Evolutionary conservation across 2,797 vertebrate species (phyloP).

Genomic region (Cuculus canorus): DNA sequence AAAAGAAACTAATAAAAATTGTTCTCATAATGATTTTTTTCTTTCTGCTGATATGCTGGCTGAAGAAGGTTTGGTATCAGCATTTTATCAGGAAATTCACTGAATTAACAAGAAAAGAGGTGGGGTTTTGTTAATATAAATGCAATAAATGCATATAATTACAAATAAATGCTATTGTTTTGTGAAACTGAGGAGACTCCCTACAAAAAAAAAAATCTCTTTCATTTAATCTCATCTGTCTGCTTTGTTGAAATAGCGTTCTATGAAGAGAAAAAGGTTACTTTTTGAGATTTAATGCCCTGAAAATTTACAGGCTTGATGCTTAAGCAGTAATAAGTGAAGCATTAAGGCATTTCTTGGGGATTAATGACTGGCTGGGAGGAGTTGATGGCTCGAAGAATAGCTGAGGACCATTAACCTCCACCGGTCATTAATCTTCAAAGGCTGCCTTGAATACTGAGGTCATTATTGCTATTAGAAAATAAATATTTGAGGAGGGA

Average conservation of each 20-base stretch:
- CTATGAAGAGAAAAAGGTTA: constrained; percentile 46
- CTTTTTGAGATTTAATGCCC: constrained; percentile 54
- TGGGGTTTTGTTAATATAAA: background rate
- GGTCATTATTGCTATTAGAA: constrained; percentile 57
- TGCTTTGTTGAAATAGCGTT: constrained; percentile 16
- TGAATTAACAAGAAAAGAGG: background rate
- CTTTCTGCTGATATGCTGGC: background rate
- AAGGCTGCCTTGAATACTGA: constrained; percentile 39
- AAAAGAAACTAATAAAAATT: background rate
- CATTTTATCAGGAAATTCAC: background rate
- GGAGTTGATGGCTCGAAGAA: constrained; percentile 65
- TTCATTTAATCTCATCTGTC: constrained; percentile 3
- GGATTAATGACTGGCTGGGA: constrained; percentile 69
- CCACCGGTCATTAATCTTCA: constrained; percentile 61
- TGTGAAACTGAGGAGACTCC: background rate
- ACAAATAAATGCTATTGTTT: background rate
- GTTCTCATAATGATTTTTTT: background rate
- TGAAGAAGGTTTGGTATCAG: background rate
- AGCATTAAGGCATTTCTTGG: constrained; percentile 59
- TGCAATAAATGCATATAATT: background rate
- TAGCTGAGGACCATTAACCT: constrained; percentile 66
- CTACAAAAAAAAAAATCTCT: background rate
- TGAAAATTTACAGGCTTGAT: constrained; percentile 49
- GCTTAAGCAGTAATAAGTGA: constrained; percentile 67
- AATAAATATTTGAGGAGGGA: constrained; percentile 66